Evolutionary conservation across 2,113 vertebrate genomes (phyloP).

Genomic region (Tor tambroides): DNA sequence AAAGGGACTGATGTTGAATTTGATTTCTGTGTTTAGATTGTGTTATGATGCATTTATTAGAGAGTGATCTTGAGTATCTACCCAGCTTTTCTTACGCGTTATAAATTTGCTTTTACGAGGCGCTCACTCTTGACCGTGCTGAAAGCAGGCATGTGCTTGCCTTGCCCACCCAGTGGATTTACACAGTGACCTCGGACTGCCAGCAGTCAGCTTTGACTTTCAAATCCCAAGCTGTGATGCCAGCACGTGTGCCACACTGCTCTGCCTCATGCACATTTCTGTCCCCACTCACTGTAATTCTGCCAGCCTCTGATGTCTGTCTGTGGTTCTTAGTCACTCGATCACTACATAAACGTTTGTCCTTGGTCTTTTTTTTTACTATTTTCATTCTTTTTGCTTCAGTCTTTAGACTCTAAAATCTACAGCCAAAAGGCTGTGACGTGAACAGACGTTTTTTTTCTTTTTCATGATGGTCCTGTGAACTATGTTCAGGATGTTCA

Average conservation of each 20-base stretch:
- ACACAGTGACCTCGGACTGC: conserved; percentile 58
- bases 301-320: not conserved
- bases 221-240: conserved; percentile 59
- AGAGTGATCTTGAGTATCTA: not conserved
- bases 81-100: not conserved
- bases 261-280: conserved; percentile 2
- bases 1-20: not conserved
- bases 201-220: conserved; percentile 61
- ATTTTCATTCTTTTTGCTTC: not conserved
- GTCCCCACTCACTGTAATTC: not conserved
- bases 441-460: not conserved
- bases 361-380: not conserved
- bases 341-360: not conserved
- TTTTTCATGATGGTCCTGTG: not conserved
- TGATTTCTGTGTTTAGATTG: not conserved
- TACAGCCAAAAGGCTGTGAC: not conserved
- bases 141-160: conserved; percentile 53
- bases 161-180: conserved; percentile 51
- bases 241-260: conserved; percentile 51
- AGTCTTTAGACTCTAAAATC: not conserved
- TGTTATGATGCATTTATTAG: not conserved
- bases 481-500: conserved; percentile 18
- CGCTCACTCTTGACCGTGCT: not conserved
- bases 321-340: not conserved
- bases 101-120: not conserved